phyloP scores from a whole-genome alignment of 2,113 vertebrate genomes.

The Holacanthus passer region DNA sequence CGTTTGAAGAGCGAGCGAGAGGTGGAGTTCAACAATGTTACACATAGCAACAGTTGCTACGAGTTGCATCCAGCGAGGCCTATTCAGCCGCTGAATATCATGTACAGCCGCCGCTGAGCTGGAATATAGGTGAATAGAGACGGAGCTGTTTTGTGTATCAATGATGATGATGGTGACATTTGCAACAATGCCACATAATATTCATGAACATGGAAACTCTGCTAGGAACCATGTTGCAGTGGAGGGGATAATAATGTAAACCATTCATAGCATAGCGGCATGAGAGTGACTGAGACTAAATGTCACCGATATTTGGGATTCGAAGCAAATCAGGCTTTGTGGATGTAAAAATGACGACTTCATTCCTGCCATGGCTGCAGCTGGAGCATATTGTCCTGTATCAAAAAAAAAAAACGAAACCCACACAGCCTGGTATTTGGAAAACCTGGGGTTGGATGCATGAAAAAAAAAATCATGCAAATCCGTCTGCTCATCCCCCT shows the following conservation, averaged over 20 bases:
- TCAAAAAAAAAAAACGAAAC: conserved; percentile 24
- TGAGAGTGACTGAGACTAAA: conserved; percentile 46
- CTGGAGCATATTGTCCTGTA: conserved; percentile 37
- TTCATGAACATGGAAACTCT: conserved; percentile 56
- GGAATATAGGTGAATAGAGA: conserved; percentile 67
- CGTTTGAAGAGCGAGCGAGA: conserved; percentile 80
- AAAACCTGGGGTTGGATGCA: neutral
- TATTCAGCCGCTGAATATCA: conserved; percentile 62
- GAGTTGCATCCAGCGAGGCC: conserved; percentile 67
- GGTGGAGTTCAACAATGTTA: conserved; percentile 84
- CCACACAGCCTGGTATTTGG: conserved; percentile 5
- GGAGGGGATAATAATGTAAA: conserved; percentile 51
- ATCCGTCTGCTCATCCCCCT: conserved; percentile 24
- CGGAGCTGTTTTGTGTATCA: conserved; percentile 68
- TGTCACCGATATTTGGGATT: conserved; percentile 53
- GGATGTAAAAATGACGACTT: conserved; percentile 43
- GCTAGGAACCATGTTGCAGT: conserved; percentile 48
- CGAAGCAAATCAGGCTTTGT: conserved; percentile 46
- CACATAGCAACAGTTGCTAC: conserved; percentile 87
- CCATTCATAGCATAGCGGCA: conserved; percentile 53
- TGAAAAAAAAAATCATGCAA: conserved; percentile 8
- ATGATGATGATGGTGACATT: conserved; percentile 65
- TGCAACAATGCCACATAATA: conserved; percentile 54
- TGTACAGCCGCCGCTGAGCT: conserved; percentile 59
- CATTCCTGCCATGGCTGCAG: conserved; percentile 20